Evolutionary conservation across 2,113 vertebrate genomes (phyloP), one percentile per base, ranked within the genome.

Genomic region (Myotis brandtii): DNA sequence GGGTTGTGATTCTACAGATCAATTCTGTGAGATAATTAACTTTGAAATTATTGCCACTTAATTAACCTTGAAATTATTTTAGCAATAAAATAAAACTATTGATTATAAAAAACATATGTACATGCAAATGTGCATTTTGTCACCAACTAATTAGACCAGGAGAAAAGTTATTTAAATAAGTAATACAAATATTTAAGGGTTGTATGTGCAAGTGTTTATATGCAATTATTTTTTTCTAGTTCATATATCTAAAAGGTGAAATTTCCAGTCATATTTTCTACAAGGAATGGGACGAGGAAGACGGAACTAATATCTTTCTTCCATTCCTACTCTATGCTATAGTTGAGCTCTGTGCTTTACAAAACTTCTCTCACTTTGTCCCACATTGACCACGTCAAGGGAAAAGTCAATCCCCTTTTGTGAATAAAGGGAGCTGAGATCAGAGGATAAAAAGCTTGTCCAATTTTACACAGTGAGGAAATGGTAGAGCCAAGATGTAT

Each of bases 221-320:
- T 37, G 23, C 18, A 87, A 67, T 89, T 90, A 12, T 43, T 32
- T 81, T 67, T 86, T 77, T 73, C 37, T 66, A 64, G n/a, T 80
- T 91, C 4, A 20, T 79, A n/a, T 56, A 73, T 37, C 48, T 73
- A 56, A 81, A 69, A 37, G 46, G 43, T 72, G 9, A 93, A 84
- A 80, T 94, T 70, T 46, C 50, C 14, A 72, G n/a, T 89, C 8
- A 30, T 25, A 32, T 89, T 94, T 91, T 77, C 59, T 82, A 50
- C 0, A 72, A 87, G 12, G 9, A 82, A 70, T 0, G 48, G 21
- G 25, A 82, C 32, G 25, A 93, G 2, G 30, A 92, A 25, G 34
- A 89, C 85, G 21, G 2, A 86, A 82, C 20, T 50, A 59, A 62
- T 46, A 43, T 62, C 77, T 86, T 90, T 52, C 40, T 81, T 92